Conservation (phyloP, 2,797 vertebrate genomes). For the Gymnopithys bicolor region DNA sequence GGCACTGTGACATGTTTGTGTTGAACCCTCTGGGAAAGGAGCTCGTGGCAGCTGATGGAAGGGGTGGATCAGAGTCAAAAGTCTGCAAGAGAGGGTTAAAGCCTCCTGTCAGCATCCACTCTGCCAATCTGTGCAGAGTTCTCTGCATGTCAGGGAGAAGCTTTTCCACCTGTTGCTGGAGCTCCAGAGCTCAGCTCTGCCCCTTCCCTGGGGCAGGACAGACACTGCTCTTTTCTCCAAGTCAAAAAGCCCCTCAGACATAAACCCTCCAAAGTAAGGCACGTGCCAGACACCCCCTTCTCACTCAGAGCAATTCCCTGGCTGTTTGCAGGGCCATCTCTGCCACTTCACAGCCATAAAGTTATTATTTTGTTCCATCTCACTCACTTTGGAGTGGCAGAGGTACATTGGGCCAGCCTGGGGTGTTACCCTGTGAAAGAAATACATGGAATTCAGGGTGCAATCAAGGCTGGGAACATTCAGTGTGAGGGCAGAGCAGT, state of each 20-base stretch:
- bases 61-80: neutral
- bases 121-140: neutral
- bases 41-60: neutral
- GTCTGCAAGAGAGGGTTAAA: neutral
- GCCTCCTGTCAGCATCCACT: neutral
- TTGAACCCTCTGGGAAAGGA: neutral
- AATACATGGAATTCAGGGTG: neutral
- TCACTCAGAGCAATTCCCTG: neutral
- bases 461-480: neutral
- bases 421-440: neutral
- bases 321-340: neutral
- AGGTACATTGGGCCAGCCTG: neutral
- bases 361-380: rapidly evolving
- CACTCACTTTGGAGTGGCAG: rapidly evolving
- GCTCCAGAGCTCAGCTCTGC: neutral
- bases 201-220: neutral
- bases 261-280: neutral
- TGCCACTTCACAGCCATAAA: neutral
- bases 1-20: neutral
- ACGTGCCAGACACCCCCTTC: rapidly evolving
- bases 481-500: neutral
- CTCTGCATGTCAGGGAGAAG: neutral
- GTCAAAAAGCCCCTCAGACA: neutral
- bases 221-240: neutral
- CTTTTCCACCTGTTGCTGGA: neutral